phyloP scores from a whole-genome alignment of 2,888 invertebrate genomes.

The Trachelus stipa region DNA sequence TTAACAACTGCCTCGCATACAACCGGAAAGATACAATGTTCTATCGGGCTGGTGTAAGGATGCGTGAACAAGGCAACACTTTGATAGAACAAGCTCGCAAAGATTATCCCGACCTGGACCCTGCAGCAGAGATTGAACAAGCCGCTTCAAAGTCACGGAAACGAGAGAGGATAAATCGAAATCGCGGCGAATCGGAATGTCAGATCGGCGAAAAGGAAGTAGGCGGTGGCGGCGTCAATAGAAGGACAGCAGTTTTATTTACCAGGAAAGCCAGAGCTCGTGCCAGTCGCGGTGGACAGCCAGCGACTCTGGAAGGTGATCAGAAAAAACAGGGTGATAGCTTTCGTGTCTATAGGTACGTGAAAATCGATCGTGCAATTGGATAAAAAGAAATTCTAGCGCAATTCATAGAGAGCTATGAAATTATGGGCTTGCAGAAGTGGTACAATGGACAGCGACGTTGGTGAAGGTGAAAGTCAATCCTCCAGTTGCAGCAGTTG shows the following conservation, averaged over 20 bases:
- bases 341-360: conserved; percentile 60
- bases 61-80: conserved; percentile 88
- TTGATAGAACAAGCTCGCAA: conserved; percentile 84
- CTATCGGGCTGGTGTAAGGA: conserved; percentile 88
- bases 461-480: conserved; percentile 62
- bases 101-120: conserved; percentile 69
- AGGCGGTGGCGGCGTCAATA: conserved; percentile 71
- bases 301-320: conserved; percentile 41
- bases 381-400: background rate
- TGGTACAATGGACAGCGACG: conserved; percentile 60
- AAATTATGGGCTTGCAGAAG: conserved; percentile 42
- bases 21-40: conserved; percentile 96
- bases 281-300: conserved; percentile 64
- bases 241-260: conserved; percentile 82
- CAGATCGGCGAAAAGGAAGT: conserved; percentile 53
- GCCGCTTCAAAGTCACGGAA: conserved; percentile 51
- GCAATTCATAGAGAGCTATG: background rate
- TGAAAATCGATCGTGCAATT: background rate
- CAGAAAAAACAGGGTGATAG: conserved; percentile 62
- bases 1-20: conserved; percentile 93
- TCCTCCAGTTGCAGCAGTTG: conserved; percentile 64
- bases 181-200: conserved; percentile 48
- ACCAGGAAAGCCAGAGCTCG: conserved; percentile 77
- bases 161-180: conserved; percentile 56
- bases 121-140: conserved; percentile 18